These are phyloP conservation scores for Allolobophora icterica DNA, from an alignment of 2,888 invertebrate genomes.

Conservation along the genomic window DNA sequence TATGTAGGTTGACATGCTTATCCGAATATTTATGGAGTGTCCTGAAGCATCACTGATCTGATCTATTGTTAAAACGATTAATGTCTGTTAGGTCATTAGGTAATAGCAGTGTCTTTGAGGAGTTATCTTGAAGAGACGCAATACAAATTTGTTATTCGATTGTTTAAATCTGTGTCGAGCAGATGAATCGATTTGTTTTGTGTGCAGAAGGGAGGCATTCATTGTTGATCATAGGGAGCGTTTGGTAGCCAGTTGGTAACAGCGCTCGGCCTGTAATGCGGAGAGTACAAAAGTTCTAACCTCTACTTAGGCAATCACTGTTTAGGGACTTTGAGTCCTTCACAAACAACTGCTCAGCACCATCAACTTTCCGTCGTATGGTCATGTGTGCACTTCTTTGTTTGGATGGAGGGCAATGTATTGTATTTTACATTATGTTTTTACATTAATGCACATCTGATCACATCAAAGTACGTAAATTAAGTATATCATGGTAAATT, in stretches of 20 bases:
- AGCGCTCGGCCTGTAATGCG: too few relatives aligned
- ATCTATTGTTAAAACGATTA: not conserved
- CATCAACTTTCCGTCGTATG: too few relatives aligned
- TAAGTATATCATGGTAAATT: not conserved
- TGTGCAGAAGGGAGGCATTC: not conserved
- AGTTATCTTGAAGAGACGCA: not conserved
- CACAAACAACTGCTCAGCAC: too few relatives aligned
- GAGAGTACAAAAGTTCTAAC: too few relatives aligned
- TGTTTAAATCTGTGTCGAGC: not conserved
- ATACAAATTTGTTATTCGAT: not conserved
- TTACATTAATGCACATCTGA: not conserved
- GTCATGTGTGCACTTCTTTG: too few relatives aligned
- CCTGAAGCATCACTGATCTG: not conserved
- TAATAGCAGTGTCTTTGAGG: not conserved
- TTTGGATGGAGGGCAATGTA: too few relatives aligned
- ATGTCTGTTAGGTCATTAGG: not conserved
- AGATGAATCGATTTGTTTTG: not conserved
- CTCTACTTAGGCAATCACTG: too few relatives aligned
- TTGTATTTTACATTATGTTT: not conserved
- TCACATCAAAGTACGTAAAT: not conserved
- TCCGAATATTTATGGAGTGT: not conserved
- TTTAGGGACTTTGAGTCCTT: too few relatives aligned
- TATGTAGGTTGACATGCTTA: not conserved
- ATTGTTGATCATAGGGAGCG: not conserved
- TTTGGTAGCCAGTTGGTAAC: too few relatives aligned